Evolutionary conservation across 2,888 invertebrate species (phyloP).

Genomic region (Thymelicus acteon): DNA sequence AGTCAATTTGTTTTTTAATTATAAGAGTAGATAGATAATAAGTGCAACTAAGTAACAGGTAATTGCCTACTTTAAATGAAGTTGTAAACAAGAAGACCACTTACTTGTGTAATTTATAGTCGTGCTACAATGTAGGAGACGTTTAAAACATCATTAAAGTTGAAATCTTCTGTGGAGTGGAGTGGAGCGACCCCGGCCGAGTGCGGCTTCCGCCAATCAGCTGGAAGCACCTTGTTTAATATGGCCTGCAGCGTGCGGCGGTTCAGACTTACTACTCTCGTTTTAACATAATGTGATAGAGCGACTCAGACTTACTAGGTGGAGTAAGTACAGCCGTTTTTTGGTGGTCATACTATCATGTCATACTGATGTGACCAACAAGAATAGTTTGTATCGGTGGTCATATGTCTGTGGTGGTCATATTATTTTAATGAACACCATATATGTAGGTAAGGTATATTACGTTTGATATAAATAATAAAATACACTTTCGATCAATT

Average conservation of each 20-base stretch:
- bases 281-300: too few relatives aligned
- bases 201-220: conserved; percentile 48
- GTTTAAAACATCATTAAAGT: conserved; percentile 44
- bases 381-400: too few relatives aligned
- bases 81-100: conserved; percentile 18
- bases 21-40: not conserved
- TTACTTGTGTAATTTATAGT: conserved; percentile 24
- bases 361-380: too few relatives aligned
- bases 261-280: too few relatives aligned
- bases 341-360: too few relatives aligned
- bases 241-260: not conserved
- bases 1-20: not conserved
- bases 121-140: conserved; percentile 36
- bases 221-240: conserved; percentile 34
- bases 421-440: too few relatives aligned
- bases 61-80: conserved; percentile 5
- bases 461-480: too few relatives aligned
- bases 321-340: too few relatives aligned
- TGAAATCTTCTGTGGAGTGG: conserved; percentile 14
- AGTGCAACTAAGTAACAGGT: conserved; percentile 4
- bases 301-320: too few relatives aligned
- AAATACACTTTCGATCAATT: too few relatives aligned
- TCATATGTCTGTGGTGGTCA: too few relatives aligned
- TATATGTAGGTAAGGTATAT: too few relatives aligned
- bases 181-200: conserved; percentile 36